phyloP scores from a whole-genome alignment of 2,888 invertebrate species.

The Melipona bicolor region DNA sequence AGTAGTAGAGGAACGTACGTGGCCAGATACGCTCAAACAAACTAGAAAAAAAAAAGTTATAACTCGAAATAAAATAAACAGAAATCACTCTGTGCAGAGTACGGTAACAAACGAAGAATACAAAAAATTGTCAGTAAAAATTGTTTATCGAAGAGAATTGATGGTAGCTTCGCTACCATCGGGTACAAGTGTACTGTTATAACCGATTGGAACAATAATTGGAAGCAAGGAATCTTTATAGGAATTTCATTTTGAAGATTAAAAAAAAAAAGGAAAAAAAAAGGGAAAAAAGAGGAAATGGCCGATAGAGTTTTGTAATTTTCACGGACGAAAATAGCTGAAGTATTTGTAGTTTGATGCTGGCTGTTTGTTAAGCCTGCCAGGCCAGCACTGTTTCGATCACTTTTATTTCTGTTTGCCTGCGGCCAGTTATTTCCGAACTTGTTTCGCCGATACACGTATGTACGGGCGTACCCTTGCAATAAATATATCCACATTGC shows the following conservation, averaged over 20 bases:
- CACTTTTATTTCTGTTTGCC: slow-evolving; percentile 49
- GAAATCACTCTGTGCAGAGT: too few species aligned
- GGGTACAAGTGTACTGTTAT: not conserved
- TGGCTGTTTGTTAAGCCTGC: slow-evolving; percentile 21
- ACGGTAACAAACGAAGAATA: not conserved
- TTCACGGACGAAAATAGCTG: slow-evolving; percentile 19
- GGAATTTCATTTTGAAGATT: slow-evolving; percentile 12
- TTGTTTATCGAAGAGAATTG: not conserved
- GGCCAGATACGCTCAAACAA: not conserved
- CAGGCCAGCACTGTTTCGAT: slow-evolving; percentile 16
- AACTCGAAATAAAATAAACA: not conserved
- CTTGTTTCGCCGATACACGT: slow-evolving; percentile 42
- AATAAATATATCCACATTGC: slow-evolving; percentile 42
- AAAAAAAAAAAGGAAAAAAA: not conserved
- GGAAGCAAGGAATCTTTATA: not conserved
- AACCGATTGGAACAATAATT: not conserved
- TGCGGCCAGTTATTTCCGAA: slow-evolving; percentile 43
- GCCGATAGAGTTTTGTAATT: slow-evolving; percentile 7
- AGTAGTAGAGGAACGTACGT: not conserved
- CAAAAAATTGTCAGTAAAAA: not conserved
- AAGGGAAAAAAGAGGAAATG: not conserved
- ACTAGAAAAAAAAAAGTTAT: not conserved
- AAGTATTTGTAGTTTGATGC: slow-evolving; percentile 20
- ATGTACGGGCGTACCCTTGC: slow-evolving; percentile 22
- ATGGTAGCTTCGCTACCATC: not conserved